These are phyloP conservation scores for Frieseomelitta varia DNA, from an alignment of 1,140 invertebrate species.

Conservation along the genomic window DNA sequence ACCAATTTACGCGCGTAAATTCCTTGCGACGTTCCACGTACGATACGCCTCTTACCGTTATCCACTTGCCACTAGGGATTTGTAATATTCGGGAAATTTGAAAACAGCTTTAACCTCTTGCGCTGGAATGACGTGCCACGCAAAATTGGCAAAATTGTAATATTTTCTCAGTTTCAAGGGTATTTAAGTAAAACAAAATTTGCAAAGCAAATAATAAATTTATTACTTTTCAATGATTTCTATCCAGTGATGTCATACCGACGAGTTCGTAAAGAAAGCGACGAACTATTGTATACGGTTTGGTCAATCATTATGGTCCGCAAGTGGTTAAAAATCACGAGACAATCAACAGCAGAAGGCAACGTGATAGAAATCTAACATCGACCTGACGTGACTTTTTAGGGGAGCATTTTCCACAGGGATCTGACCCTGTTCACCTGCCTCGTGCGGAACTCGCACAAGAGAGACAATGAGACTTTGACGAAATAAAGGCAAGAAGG, in stretches of 20 bases:
- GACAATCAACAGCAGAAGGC: neutral
- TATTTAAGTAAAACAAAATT: too few relatives aligned
- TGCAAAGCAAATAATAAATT: too few relatives aligned
- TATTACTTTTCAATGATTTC: too few relatives aligned
- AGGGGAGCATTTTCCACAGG: constrained; percentile 32
- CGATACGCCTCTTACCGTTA: neutral
- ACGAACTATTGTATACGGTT: too few relatives aligned
- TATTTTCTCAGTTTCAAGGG: too few relatives aligned
- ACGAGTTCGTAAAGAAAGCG: too few relatives aligned
- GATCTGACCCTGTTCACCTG: constrained; percentile 37
- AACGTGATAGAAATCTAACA: constrained; percentile 31
- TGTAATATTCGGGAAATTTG: neutral
- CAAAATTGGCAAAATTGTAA: too few relatives aligned
- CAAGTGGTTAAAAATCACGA: too few relatives aligned
- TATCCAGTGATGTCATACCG: too few relatives aligned
- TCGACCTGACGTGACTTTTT: constrained; percentile 30
- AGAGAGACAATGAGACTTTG: constrained; percentile 60
- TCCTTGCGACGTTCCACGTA: neutral
- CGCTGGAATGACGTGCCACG: too few relatives aligned
- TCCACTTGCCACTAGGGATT: neutral
- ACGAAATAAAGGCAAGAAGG: constrained; percentile 46
- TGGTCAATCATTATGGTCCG: too few relatives aligned
- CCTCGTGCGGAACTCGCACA: neutral
- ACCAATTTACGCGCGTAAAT: constrained; percentile 21
- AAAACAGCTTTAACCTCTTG: too few relatives aligned